phyloP scores from a whole-genome alignment of 2,113 vertebrate species.

The Junco hyemalis region DNA sequence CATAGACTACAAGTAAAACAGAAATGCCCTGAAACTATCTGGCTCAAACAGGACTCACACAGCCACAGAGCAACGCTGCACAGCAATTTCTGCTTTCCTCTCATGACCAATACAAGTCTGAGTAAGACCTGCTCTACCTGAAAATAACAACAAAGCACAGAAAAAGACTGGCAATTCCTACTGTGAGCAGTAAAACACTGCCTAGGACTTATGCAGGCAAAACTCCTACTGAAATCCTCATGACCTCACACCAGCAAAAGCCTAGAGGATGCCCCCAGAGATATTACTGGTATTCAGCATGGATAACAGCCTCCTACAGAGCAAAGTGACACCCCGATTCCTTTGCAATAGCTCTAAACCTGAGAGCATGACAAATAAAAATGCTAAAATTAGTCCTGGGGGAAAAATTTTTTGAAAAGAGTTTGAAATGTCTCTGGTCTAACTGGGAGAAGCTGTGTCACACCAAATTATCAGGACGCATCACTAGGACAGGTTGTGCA shows the following conservation, averaged over 20 bases:
- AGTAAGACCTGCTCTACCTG: constrained; percentile 17
- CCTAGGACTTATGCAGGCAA: background rate
- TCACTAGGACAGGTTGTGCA: constrained; percentile 35
- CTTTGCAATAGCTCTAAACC: constrained; percentile 35
- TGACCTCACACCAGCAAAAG: background rate
- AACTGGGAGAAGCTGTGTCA: constrained; percentile 9
- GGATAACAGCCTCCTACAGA: constrained; percentile 1
- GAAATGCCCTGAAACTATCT: constrained; percentile 16
- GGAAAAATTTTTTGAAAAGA: background rate
- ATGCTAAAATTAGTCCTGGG: background rate
- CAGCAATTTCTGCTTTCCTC: background rate
- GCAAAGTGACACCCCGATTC: background rate
- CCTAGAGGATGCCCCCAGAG: background rate
- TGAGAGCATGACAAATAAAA: constrained; percentile 18
- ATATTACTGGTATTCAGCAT: background rate
- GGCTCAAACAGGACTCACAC: constrained; percentile 13
- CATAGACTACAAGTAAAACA: background rate
- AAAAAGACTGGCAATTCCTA: background rate
- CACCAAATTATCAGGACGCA: constrained; percentile 35
- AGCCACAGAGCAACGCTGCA: background rate
- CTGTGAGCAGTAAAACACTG: background rate
- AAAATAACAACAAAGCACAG: background rate
- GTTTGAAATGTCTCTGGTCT: constrained; percentile 15
- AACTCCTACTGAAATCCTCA: background rate
- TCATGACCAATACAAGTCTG: background rate